A percentile compares a stretch with the other conserved stretches of the same genome.
phyloP scores from a whole-genome alignment of 2,113 vertebrate species.

The Halcyon malimbica region DNA sequence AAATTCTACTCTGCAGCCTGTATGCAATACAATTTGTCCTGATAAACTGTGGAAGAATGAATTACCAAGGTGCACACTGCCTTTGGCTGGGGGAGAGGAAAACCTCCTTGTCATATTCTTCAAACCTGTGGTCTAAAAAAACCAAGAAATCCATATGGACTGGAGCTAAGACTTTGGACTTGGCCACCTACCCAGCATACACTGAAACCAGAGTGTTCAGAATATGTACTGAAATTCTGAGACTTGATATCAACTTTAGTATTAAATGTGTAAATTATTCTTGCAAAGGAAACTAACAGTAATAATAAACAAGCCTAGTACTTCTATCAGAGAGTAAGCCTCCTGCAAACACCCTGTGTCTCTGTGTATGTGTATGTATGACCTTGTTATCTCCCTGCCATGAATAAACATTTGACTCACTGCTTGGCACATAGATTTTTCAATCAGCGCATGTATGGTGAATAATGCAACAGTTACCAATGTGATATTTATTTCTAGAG shows the following conservation, averaged over 20 bases:
- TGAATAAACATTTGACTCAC: conserved; percentile 26
- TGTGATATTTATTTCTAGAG: conserved; percentile 35
- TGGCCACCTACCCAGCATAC: neutral
- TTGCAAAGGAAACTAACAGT: neutral
- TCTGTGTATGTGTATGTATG: neutral
- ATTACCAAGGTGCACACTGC: neutral
- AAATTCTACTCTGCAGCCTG: neutral
- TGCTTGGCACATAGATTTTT: neutral
- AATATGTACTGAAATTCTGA: neutral
- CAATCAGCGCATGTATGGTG: neutral
- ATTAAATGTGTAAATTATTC: neutral
- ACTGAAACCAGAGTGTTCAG: neutral
- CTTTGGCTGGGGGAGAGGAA: neutral
- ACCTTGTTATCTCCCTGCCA: neutral
- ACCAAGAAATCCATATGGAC: neutral
- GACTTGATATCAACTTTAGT: neutral
- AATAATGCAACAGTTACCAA: conserved; percentile 36
- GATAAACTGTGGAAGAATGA: neutral
- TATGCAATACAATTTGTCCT: neutral
- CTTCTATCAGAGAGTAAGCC: neutral
- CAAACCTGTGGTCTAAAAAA: neutral
- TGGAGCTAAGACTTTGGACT: neutral
- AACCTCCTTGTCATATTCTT: neutral
- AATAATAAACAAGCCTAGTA: neutral
- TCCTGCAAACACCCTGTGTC: neutral